Evolutionary conservation across 2,888 invertebrate species (phyloP), one percentile per base, ranked within the genome.

Genomic region (Drosophila neotestacea): DNA sequence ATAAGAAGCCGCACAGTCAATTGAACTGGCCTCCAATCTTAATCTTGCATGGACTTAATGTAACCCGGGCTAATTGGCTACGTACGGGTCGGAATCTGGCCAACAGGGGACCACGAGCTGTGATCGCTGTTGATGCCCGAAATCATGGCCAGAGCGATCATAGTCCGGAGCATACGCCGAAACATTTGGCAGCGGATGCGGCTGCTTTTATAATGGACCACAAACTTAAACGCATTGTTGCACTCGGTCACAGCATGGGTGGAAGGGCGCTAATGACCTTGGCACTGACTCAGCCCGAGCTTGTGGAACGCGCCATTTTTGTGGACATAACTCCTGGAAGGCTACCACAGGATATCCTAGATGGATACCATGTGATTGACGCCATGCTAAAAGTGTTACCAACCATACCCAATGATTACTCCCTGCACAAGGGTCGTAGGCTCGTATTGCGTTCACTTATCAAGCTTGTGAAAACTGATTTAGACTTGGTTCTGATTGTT

Each of bases 251-350:
- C 9, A 54, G 65, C 38, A 67, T 75, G 62, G 82, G 75, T 0
- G 82, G 75, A 0, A 27, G 68, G 16, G 72, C 68, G 3, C 11
- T 80, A 34, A 80, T 80, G 82, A 76, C 76, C 0, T 38, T 80
- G 30, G 70, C 79, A 1, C 13, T 81, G 13, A 65, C 39, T 4
- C 52, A 50, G 6, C 82, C 80, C 2, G 28, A 65, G 13, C 38
- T 70, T 3, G 79, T 78, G 13, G 75, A 81, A 11, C 60, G 79
- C 0, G 64, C 60, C 6, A 66, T 75, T 7, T 34, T 69, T 44
- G 70, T 80, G 32, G 70, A 81, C 27, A 70, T 63, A 1, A 81
- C 81, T 2, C 70, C 75, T 2, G 68, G 62, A 6, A 44, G 22
- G 1, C 9, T 70, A 16, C 72, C 75, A 6, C 10, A n/a, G 0